Base-by-base conservation (phyloP, 2,888 invertebrate genomes). In the Athripsodes cinereus region DNA sequence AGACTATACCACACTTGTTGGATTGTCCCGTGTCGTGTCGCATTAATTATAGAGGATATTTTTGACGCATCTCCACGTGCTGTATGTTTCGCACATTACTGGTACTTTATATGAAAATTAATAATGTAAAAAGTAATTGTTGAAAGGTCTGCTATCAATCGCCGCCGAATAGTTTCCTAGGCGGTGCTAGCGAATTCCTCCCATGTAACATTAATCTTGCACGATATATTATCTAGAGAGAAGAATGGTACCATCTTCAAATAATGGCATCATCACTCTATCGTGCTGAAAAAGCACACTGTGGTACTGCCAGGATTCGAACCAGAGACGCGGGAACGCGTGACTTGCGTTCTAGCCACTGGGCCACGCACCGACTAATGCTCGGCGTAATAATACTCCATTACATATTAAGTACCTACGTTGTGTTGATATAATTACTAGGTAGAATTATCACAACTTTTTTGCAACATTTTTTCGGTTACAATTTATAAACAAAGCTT, bases 221-320 rank as follows among this genome's bases (percentile, higher is more conserved):
- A 76, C 76, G 74, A 26, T 10, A 10, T n/a, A 69, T 73, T 26
- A 10, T n/a, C 3, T 26, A 26, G 5, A 26, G 21, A 22, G 31
- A 22, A 10, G 22, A 22, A 64, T 53, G 67, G 71, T 67, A 65
- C 49, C 69, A 72, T 69, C 63, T 67, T 76, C 74, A 74, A 59
- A 74, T 69, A 73, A 75, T 35, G 47, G 52, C 61, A 26, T 6
- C 47, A 34, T 26, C 35, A 44, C 21, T 40, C 34, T 21, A 55
- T 10, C 52, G 58, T 58, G 58, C 58, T 44, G 13, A 2, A 10
- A 18, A 11, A 2, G 6, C 44, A 22, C 18, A 3, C 3, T 6
- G 26, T 26, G 26, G 5, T 10, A 26, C 26, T 10, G 21, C 26
- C 53, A 57, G 65, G 71, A 64, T 61, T 72, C 67, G 74, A 75